Percentiles rank a stretch among this genome's conserved stretches.
These are phyloP conservation scores for Rhopalosiphum padi DNA, from an alignment of 1,140 invertebrate genomes.

Conservation along the genomic window DNA sequence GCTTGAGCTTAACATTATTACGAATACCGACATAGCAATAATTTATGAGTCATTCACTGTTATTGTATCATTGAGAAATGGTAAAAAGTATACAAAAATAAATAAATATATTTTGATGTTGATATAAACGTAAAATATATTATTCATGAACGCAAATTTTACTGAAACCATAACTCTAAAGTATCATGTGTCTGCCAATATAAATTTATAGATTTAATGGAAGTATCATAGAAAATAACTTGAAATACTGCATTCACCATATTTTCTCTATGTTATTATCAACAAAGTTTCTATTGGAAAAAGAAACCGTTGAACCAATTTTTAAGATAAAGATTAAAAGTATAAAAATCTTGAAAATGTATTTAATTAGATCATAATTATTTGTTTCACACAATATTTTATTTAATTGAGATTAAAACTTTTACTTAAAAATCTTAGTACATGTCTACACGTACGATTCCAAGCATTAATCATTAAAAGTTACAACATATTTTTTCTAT, in stretches of 20 bases:
- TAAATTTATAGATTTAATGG: not conserved
- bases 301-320: not conserved
- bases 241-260: not conserved
- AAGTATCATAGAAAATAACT: not conserved
- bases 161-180: not conserved
- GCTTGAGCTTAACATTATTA: constrained; percentile 26
- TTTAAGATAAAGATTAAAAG: not conserved
- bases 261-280: constrained; percentile 27
- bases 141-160: not conserved
- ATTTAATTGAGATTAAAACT: not conserved
- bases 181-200: not conserved
- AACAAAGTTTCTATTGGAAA: not conserved
- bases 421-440: not conserved
- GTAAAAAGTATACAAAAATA: not conserved
- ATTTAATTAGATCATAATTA: not conserved
- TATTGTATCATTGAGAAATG: not conserved
- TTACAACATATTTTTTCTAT: not conserved
- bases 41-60: not conserved
- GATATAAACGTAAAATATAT: constrained; percentile 3
- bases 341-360: not conserved
- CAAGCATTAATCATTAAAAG: not conserved
- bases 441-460: not conserved
- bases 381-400: not conserved
- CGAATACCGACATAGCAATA: not conserved
- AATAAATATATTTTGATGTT: constrained; percentile 1